A percentile compares a stretch with the other conserved stretches of the same genome.
Conservation (phyloP, 1,140 invertebrate genomes). For the Bicyclus anynana region DNA sequence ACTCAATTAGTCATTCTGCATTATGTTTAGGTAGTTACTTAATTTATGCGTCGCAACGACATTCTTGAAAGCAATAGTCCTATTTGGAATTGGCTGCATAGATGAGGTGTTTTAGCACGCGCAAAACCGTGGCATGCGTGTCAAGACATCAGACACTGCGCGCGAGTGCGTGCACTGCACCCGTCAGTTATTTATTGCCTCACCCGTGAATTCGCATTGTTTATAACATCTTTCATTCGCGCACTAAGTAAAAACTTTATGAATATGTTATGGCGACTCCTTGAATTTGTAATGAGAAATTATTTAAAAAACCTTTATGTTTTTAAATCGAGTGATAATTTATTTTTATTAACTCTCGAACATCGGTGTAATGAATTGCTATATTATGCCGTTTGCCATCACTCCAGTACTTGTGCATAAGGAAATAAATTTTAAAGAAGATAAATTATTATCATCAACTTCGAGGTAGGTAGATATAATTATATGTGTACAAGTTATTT, state of each 20-base stretch:
- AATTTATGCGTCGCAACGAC: not conserved
- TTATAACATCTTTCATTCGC: conserved; percentile 64
- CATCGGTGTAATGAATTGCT: conserved; percentile 1
- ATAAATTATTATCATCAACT: no score
- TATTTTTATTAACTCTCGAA: conserved; percentile 22
- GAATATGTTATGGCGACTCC: conserved; percentile 49
- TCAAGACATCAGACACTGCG: conserved; percentile 54
- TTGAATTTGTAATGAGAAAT: conserved; percentile 29
- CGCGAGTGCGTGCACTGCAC: conserved; percentile 67
- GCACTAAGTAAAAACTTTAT: conserved; percentile 58
- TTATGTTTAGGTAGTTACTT: no score
- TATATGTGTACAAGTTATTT: no score
- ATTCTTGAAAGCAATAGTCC: not conserved
- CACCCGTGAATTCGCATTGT: conserved; percentile 63
- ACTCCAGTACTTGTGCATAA: not conserved
- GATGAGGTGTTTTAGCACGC: conserved; percentile 53
- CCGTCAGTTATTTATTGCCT: conserved; percentile 62
- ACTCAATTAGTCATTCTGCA: no score
- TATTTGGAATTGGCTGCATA: conserved; percentile 32
- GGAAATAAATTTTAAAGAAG: no score
- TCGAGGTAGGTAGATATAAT: no score
- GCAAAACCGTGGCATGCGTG: conserved; percentile 58
- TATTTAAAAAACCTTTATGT: conserved; percentile 21
- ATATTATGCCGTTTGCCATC: conserved; percentile 4
- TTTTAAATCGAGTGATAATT: conserved; percentile 24